Evolutionary conservation across 2,113 vertebrate species (phyloP).

Genomic region (Centropus bengalensis): DNA sequence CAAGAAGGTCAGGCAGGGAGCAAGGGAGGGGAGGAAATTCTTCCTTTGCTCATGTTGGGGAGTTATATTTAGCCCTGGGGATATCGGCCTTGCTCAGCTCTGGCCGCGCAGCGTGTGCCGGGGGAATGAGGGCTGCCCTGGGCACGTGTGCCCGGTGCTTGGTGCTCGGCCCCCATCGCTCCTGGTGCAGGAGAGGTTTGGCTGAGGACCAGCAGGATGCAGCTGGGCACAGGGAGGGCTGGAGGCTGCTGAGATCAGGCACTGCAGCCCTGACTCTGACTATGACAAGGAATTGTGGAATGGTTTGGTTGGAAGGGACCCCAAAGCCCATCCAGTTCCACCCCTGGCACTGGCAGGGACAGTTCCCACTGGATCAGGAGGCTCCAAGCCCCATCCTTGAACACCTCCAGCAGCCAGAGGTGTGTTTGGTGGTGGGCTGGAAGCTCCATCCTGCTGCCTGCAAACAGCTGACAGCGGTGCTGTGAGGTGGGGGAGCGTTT

Average conservation of each 20-base stretch:
- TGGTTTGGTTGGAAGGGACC: no score
- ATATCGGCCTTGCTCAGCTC: background rate
- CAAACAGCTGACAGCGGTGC: fast-evolving
- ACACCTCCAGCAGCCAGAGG: background rate
- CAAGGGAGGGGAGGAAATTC: conserved; percentile 64
- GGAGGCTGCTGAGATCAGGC: background rate
- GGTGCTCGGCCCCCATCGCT: fast-evolving
- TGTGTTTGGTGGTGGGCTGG: background rate
- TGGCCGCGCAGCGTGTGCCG: fast-evolving
- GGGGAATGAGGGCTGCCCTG: background rate
- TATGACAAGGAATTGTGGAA: fast-evolving
- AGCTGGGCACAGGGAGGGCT: background rate
- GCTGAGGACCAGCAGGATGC: background rate
- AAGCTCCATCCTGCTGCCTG: background rate
- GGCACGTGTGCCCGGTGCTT: background rate
- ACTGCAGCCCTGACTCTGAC: background rate
- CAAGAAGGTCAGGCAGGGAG: conserved; percentile 67
- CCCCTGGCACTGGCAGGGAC: no score
- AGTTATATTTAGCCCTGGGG: conserved; percentile 64
- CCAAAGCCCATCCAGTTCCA: no score
- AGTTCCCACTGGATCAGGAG: no score
- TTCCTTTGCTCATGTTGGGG: conserved; percentile 12
- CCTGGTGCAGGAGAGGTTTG: background rate
- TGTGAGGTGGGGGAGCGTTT: background rate
- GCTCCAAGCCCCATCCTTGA: no score